Conservation (phyloP, 2,113 vertebrate genomes). For the Cebus imitator region DNA sequence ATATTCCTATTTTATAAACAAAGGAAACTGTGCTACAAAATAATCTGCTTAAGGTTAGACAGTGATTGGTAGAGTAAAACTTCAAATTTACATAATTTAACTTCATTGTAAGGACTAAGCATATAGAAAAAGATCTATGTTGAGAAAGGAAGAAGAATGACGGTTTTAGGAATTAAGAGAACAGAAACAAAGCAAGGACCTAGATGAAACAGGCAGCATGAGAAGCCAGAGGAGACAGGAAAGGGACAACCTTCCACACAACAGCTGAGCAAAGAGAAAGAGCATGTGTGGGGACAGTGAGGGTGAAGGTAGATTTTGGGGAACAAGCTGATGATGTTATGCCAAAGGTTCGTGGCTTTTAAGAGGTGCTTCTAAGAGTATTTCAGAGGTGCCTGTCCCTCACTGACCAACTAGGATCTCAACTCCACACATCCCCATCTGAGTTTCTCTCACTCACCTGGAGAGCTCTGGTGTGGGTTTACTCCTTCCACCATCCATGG, state of each 20-base stretch:
- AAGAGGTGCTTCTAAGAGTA: neutral
- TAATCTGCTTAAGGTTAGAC: slow-evolving; percentile 2
- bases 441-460: slow-evolving; percentile 45
- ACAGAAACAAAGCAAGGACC: neutral
- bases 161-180: neutral
- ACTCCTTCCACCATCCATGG: neutral
- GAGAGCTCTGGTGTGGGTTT: neutral
- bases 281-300: neutral
- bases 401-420: neutral
- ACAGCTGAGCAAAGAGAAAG: neutral
- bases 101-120: neutral
- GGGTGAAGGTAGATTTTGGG: neutral
- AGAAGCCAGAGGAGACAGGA: neutral
- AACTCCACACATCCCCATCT: neutral
- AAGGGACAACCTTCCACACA: neutral
- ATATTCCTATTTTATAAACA: neutral
- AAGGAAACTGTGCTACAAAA: neutral
- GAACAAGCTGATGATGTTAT: neutral
- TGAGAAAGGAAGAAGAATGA: neutral
- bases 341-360: neutral
- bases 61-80: slow-evolving; percentile 14
- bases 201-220: neutral
- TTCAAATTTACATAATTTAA: slow-evolving; percentile 21
- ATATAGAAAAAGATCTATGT: neutral
- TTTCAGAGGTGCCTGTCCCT: neutral